Conservation (phyloP, 2,797 vertebrate species). For the Amazonetta brasiliensis region DNA sequence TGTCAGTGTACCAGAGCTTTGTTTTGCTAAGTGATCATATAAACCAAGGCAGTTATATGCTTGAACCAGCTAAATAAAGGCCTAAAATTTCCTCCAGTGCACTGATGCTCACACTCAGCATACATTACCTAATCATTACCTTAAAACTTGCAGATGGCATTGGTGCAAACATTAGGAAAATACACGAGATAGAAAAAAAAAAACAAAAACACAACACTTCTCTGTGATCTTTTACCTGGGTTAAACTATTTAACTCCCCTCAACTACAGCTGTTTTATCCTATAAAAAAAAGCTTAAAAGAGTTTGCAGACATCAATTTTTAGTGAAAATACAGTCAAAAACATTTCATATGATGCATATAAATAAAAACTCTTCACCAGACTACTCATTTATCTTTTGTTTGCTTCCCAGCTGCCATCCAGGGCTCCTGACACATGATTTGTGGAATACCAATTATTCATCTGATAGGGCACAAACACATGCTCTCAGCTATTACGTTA, state of each 20-base stretch:
- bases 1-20: neutral
- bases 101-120: neutral
- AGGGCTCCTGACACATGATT: neutral
- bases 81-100: neutral
- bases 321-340: neutral
- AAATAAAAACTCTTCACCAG: constrained; percentile 25
- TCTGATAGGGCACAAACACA: neutral
- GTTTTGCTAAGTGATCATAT: neutral
- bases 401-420: neutral
- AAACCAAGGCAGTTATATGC: neutral
- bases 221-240: neutral
- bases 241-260: neutral
- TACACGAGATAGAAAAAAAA: neutral
- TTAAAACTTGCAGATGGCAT: neutral
- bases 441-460: constrained; percentile 27
- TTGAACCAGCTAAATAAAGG: neutral
- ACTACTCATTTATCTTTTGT: constrained; percentile 22
- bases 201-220: neutral
- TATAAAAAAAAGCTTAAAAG: neutral
- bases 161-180: neutral
- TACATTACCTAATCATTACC: no score
- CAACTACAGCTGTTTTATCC: neutral
- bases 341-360: neutral
- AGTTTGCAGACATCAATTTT: neutral
- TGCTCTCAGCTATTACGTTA: constrained; percentile 1